phyloP scores from a whole-genome alignment of 2,113 vertebrate genomes.

The Herpetotheres cachinnans region DNA sequence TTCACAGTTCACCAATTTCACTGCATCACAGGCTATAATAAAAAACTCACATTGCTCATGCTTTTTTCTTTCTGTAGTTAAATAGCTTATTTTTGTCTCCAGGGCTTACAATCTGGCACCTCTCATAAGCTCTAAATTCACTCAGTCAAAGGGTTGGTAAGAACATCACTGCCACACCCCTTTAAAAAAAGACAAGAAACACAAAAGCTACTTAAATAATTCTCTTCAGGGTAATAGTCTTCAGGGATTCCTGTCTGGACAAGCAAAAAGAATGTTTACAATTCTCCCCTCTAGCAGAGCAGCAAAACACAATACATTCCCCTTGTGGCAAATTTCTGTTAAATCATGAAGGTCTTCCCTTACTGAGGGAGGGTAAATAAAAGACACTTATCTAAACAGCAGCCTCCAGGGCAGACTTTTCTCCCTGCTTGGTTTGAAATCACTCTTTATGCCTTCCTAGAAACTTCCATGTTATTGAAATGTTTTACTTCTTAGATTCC shows the following conservation, averaged over 20 bases:
- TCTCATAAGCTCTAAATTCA: slow-evolving; percentile 24
- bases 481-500: background rate
- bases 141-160: slow-evolving; percentile 7
- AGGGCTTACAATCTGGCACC: slow-evolving; percentile 22
- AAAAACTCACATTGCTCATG: background rate
- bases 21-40: background rate
- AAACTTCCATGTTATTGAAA: background rate
- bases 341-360: background rate
- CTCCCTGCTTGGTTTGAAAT: background rate
- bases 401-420: slow-evolving; percentile 5
- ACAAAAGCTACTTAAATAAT: slow-evolving; percentile 54
- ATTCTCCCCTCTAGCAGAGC: slow-evolving; percentile 25
- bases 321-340: slow-evolving; percentile 8
- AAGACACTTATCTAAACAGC: slow-evolving; percentile 21
- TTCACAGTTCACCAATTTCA: background rate
- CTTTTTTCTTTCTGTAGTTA: slow-evolving; percentile 17
- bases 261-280: slow-evolving; percentile 60
- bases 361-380: slow-evolving; percentile 2
- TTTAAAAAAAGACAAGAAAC: slow-evolving; percentile 3
- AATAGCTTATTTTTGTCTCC: slow-evolving; percentile 40
- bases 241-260: slow-evolving; percentile 42
- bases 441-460: background rate
- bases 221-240: slow-evolving; percentile 36
- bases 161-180: slow-evolving; percentile 2
- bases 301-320: slow-evolving; percentile 17